Evolutionary conservation across 1,140 invertebrate species (phyloP), one percentile per base, ranked within the genome.

Genomic region (Zophobas atratus): DNA sequence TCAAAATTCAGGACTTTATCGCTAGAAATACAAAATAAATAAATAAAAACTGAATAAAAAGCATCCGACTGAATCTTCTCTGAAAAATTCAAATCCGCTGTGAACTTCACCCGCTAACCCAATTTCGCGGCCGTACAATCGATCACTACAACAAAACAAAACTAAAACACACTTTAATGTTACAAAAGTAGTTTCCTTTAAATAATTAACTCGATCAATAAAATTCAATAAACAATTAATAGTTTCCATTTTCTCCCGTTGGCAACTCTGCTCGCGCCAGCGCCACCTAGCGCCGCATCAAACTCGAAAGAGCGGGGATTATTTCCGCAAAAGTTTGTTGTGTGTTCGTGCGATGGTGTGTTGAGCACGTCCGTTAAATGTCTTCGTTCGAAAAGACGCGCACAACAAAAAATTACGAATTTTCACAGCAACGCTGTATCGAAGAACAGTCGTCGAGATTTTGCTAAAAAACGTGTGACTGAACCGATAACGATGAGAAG

Each of bases 281-380:
- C 53, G 53, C 53, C 53, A n/a, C 53, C 53, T 55, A 55, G 53
- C 53, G 53, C 1, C 20, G 20, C 2, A 4, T 33, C 33, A 1
- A 20, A 20, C 20, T 20, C 20, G 20, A 34, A 32, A n/a, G 1
- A n/a, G 60, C 60, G 60, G 60, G 38, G 60, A 67, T 67, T 67
- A 67, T 67, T 67, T 46, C 60, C 38, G 39, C 33, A 67, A 67
- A 67, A 41, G 38, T 67, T 67, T 67, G 60, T 67, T 43, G 60
- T 67, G 2, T 67, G 60, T 63, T 63, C 32, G 60, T 67, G 60
- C 39, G 60, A n/a, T 67, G 2, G 60, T 67, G 38, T 67, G 60
- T n/a, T 51, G 60, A 41, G 60, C 60, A 67, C 60, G 60, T 67
- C 33, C 39, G 60, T 60, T 60, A 60, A 60, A 67, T 67, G 60